phyloP scores from a whole-genome alignment of 2,888 invertebrate species.

The Syrphus vitripennis region DNA sequence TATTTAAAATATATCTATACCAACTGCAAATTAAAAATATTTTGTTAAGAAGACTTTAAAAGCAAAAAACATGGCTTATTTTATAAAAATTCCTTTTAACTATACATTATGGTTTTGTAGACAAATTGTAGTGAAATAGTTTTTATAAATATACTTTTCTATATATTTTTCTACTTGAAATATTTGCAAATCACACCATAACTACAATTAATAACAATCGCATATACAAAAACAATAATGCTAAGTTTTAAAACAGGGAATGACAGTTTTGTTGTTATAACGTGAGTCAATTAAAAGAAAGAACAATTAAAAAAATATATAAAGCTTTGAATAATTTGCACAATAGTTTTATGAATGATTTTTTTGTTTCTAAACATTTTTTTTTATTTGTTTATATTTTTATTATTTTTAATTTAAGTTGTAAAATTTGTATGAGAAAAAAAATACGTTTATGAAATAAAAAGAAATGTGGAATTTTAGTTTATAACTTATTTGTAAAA shows the following conservation, averaged over 20 bases:
- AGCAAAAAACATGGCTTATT: background rate
- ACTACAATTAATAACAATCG: background rate
- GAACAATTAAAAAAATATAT: background rate
- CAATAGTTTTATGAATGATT: constrained; percentile 1
- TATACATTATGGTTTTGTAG: background rate
- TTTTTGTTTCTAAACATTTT: background rate
- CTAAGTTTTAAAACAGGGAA: background rate
- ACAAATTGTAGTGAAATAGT: constrained; percentile 3
- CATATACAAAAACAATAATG: background rate
- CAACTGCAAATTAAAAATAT: background rate
- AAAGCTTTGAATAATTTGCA: constrained; percentile 29
- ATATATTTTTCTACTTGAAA: constrained; percentile 58
- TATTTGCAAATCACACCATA: constrained; percentile 32
- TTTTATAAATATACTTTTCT: constrained; percentile 21
- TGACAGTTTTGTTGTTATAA: background rate
- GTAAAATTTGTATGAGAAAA: constrained; percentile 23
- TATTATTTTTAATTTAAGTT: constrained; percentile 40
- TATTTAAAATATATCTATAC: background rate
- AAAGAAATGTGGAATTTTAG: constrained; percentile 55
- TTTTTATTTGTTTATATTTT: constrained; percentile 10
- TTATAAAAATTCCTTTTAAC: background rate
- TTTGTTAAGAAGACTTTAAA: background rate
- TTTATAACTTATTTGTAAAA: constrained; percentile 67
- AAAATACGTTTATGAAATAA: background rate
- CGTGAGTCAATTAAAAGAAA: constrained; percentile 42